A percentile compares a stretch with the other conserved stretches of the same genome.
Conservation (phyloP, 2,797 vertebrate species). For the Enteromius thamalakanensis region DNA sequence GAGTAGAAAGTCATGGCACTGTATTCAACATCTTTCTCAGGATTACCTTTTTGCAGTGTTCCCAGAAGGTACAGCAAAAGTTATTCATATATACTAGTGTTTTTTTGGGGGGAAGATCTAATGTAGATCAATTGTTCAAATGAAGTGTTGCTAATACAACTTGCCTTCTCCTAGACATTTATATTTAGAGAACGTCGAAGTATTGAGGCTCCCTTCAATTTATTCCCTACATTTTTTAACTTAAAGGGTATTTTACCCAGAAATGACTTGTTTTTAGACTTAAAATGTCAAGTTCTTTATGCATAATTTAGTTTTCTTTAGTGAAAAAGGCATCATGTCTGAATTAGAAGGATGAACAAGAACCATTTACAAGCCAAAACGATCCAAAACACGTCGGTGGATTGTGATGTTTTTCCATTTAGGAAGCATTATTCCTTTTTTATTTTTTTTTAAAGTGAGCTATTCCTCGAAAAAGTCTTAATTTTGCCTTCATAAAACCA, state of each 20-base stretch:
- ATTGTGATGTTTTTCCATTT: neutral
- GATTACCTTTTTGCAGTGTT: neutral
- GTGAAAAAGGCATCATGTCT: neutral
- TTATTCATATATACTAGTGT: neutral
- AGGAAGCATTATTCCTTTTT: neutral
- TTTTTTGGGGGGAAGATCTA: neutral
- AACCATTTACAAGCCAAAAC: neutral
- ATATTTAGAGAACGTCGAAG: neutral
- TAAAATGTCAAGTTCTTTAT: neutral
- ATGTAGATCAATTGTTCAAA: no score
- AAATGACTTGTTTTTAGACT: neutral
- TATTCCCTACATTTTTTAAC: neutral
- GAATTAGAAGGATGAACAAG: neutral
- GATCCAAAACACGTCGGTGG: neutral
- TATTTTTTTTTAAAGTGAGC: no score
- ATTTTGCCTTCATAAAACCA: neutral
- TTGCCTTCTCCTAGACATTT: neutral
- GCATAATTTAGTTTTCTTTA: neutral
- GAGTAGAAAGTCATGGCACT: neutral
- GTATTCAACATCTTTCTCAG: neutral
- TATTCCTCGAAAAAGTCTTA: neutral
- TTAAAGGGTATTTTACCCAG: neutral
- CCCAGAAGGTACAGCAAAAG: neutral
- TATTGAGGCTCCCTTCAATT: neutral
- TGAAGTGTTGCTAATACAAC: neutral